These are phyloP conservation scores for Tetrapedia diversipes DNA, from an alignment of 2,888 invertebrate species.

Conservation along the genomic window DNA sequence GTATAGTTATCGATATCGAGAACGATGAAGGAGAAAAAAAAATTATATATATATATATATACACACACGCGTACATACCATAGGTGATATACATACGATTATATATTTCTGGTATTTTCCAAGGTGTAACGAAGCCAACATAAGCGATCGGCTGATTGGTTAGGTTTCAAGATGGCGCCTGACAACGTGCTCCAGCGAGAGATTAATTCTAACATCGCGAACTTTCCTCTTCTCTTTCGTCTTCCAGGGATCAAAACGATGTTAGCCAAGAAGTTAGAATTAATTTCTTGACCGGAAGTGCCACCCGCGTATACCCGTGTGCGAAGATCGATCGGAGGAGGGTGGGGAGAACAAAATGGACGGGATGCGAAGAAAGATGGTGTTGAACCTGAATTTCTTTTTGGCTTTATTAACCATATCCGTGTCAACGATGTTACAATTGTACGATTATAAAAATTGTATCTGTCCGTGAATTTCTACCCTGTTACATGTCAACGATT, in stretches of 20 bases:
- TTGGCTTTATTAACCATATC: conserved; percentile 36
- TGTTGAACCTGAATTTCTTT: conserved; percentile 23
- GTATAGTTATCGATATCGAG: conserved; percentile 29
- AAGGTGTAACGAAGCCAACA: conserved; percentile 50
- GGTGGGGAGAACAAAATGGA: too few relatives aligned
- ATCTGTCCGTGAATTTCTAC: conserved; percentile 12
- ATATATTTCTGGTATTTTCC: conserved; percentile 70
- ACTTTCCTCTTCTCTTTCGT: conserved; percentile 18
- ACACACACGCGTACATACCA: conserved; percentile 52
- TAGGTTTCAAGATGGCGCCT: conserved; percentile 45
- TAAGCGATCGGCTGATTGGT: conserved; percentile 55
- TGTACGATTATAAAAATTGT: conserved; percentile 22
- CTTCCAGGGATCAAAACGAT: conserved; percentile 44
- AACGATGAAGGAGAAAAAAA: conserved; percentile 52
- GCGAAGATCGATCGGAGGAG: neutral
- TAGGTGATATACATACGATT: conserved; percentile 55
- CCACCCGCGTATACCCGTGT: neutral
- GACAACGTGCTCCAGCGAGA: too few relatives aligned
- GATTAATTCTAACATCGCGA: conserved; percentile 29
- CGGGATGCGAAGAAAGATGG: conserved; percentile 15
- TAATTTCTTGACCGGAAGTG: conserved; percentile 19
- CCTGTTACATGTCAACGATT: conserved; percentile 11
- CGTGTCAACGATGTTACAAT: conserved; percentile 33
- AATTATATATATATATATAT: conserved; percentile 47
- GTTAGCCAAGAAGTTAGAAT: conserved; percentile 40